Evolutionary conservation across 2,113 vertebrate species (phyloP).

Genomic region (Scomber colias): DNA sequence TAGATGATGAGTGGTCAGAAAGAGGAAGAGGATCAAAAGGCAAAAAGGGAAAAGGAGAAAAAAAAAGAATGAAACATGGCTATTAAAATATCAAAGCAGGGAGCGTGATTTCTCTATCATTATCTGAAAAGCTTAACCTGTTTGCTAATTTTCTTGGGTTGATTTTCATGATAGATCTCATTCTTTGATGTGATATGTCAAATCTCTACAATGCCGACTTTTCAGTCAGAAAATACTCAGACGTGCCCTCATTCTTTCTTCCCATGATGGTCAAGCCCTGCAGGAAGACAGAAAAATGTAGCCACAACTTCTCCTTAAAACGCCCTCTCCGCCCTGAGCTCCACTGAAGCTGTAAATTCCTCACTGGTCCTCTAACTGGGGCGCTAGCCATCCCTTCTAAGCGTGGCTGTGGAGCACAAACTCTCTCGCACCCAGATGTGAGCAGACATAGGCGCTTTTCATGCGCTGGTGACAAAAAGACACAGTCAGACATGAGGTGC

Average conservation of each 20-base stretch:
- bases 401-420: constrained; percentile 52
- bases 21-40: neutral
- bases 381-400: constrained; percentile 49
- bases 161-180: constrained; percentile 25
- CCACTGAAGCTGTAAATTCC: constrained; percentile 80
- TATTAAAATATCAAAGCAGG: constrained; percentile 37
- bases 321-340: constrained; percentile 57
- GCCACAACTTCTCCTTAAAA: constrained; percentile 52
- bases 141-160: constrained; percentile 41
- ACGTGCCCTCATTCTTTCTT: constrained; percentile 51
- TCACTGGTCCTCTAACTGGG: constrained; percentile 73
- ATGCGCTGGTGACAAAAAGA: constrained; percentile 71
- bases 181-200: constrained; percentile 48
- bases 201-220: constrained; percentile 43
- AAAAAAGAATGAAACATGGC: neutral
- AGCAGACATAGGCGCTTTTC: constrained; percentile 75
- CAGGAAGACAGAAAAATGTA: constrained; percentile 42
- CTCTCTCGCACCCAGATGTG: constrained; percentile 63
- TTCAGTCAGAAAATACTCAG: constrained; percentile 37
- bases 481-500: constrained; percentile 57
- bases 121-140: constrained; percentile 11
- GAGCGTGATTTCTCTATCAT: constrained; percentile 25
- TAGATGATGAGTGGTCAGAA: constrained; percentile 22
- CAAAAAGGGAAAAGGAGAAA: neutral
- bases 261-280: constrained; percentile 33